Evolutionary conservation across 2,797 vertebrate genomes (phyloP), one percentile per base, ranked within the genome.

Genomic region (Distichodus sexfasciatus): DNA sequence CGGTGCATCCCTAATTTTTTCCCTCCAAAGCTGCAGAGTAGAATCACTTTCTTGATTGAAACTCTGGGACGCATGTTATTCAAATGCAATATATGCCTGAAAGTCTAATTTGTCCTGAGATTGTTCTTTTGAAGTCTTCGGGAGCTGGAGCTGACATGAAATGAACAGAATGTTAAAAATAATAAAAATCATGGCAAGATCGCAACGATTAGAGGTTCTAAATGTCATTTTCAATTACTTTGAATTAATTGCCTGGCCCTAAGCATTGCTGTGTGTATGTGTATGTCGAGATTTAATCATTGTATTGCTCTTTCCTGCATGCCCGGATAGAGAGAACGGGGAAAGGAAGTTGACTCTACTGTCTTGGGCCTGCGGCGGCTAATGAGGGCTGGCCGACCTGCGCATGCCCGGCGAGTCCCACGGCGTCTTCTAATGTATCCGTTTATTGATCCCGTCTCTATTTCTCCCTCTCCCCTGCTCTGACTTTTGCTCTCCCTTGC

Each of bases 391-490:
- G 57, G 48, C 50, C 35, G 35, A 15, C 62, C 44, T 66, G 51
- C 70, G 62, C 70, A 72, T 66, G 70, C 55, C 19, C 55, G 53
- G 55, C 41, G 43, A 62, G 64, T 78, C 76, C 76, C 69, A 57
- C 62, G 71, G 62, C 66, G 73, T 76, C 77, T 73, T 71, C 62
- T 76, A 76, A 73, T 76, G 70, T 71, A 79, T 78, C 76, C 73
- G 51, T 60, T 72, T 78, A 78, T 78, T 53, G 76, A 78, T 75
- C 58, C 23, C 40, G 46, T 72, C 65, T 78, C 40, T 66, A 35
- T 72, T 59, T 66, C 51, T 54, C 43, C 61, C 62, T 59, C 51
- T 61, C 35, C 65, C 40, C 19, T 14, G 46, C 40, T 69, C 48
- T 41, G 44, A 17, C 43, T 71, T 36, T 53, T 14, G 50, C 67